phyloP scores from a whole-genome alignment of 2,888 invertebrate species.

The Sarcophaga caerulescens region DNA sequence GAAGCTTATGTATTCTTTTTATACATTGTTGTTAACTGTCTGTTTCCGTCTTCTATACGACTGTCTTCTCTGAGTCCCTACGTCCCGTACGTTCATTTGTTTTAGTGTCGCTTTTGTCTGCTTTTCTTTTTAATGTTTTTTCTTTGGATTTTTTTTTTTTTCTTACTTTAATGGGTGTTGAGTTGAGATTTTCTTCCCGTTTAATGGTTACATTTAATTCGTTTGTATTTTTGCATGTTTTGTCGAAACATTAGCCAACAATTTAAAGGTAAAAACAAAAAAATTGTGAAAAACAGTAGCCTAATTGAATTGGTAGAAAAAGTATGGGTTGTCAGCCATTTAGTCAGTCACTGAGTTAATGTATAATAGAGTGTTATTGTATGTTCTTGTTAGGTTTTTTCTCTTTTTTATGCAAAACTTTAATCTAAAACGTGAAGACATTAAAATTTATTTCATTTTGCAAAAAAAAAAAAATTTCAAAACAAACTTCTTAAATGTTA shows the following conservation, averaged over 20 bases:
- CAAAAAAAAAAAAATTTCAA: background rate
- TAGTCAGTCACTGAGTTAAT: conserved; percentile 11
- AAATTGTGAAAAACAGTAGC: conserved; percentile 56
- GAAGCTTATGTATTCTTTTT: conserved; percentile 53
- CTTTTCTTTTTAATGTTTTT: background rate
- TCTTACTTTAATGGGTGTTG: background rate
- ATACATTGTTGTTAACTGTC: conserved; percentile 33
- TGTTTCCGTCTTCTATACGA: background rate
- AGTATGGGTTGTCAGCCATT: conserved; percentile 54
- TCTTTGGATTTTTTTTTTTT: background rate
- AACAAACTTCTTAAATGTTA: conserved; percentile 44
- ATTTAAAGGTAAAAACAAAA: conserved; percentile 33
- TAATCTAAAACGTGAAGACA: conserved; percentile 47
- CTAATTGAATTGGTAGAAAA: conserved; percentile 61
- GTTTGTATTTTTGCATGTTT: conserved; percentile 8
- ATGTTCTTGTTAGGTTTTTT: conserved; percentile 25
- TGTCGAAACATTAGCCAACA: conserved; percentile 15
- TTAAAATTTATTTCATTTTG: conserved; percentile 49
- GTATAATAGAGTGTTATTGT: conserved; percentile 53
- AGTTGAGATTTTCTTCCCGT: background rate
- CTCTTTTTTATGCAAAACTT: conserved; percentile 10
- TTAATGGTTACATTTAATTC: conserved; percentile 34
- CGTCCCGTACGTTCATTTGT: background rate
- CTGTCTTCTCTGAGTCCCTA: too few species aligned
- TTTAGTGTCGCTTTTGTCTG: conserved; percentile 22